Percentiles rank a stretch among this genome's conserved stretches.
phyloP scores from a whole-genome alignment of 1,140 invertebrate genomes.

The Oedothorax gibbosus region DNA sequence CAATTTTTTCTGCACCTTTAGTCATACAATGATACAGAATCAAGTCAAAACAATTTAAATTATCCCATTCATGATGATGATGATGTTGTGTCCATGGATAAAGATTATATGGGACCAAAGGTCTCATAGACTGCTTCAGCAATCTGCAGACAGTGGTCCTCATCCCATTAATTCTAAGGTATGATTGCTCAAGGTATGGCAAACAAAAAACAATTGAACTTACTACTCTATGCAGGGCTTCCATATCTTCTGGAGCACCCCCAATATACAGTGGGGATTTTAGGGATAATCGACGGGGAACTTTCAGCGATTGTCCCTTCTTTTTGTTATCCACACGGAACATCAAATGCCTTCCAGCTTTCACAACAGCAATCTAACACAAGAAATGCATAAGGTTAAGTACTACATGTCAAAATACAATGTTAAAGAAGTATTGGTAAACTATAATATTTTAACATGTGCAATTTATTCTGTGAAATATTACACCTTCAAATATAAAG shows the following conservation, averaged over 20 bases:
- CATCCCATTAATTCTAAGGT: background rate
- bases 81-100: too few species aligned
- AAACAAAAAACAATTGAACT: background rate
- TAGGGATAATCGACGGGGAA: constrained; percentile 77
- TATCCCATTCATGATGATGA: background rate
- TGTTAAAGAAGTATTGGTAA: background rate
- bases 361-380: constrained; percentile 71
- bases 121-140: too few species aligned
- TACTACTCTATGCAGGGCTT: constrained; percentile 49
- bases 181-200: too few species aligned
- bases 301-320: constrained; percentile 73
- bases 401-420: background rate
- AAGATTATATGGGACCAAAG: too few species aligned
- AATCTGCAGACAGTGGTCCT: too few species aligned
- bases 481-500: background rate
- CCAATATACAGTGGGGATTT: constrained; percentile 82
- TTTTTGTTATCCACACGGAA: constrained; percentile 78
- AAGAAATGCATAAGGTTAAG: background rate
- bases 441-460: background rate
- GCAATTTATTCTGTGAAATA: background rate
- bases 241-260: constrained; percentile 69
- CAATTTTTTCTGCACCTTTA: too few species aligned
- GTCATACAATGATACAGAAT: too few species aligned
- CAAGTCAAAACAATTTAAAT: too few species aligned
- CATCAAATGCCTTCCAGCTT: constrained; percentile 76